Conservation (phyloP, 1,140 invertebrate genomes). For the Calliopsis andreniformis region DNA sequence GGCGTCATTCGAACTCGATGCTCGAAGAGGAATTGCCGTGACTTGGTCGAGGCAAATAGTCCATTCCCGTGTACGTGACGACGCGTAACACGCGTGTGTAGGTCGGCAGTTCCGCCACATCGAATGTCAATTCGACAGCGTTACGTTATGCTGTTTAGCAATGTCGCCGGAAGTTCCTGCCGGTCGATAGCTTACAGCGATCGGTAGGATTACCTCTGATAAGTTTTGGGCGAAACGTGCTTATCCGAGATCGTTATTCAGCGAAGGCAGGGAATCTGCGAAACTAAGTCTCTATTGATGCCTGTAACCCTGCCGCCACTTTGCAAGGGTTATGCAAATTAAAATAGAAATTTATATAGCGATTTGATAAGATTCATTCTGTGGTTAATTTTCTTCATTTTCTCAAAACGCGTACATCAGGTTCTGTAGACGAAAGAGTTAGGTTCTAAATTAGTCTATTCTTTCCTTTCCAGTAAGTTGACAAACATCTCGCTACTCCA, state of each 20-base stretch:
- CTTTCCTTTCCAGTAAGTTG: too few species aligned
- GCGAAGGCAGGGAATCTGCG: background rate
- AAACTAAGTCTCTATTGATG: too few species aligned
- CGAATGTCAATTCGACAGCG: conserved; percentile 16
- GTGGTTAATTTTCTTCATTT: too few species aligned
- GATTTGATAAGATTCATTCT: too few species aligned
- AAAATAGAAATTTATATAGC: too few species aligned
- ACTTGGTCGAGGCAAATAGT: background rate
- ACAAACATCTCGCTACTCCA: background rate
- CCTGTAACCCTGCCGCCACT: too few species aligned
- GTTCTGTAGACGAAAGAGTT: too few species aligned
- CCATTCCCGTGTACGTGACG: background rate
- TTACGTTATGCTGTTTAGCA: background rate
- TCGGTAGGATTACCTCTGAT: background rate
- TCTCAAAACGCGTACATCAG: too few species aligned
- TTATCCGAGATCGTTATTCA: conserved; percentile 20
- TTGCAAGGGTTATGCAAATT: too few species aligned
- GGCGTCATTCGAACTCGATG: conserved; percentile 1
- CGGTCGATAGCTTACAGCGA: conserved; percentile 6
- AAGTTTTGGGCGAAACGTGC: background rate
- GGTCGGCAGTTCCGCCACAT: background rate
- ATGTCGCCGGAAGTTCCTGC: background rate
- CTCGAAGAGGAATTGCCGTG: background rate
- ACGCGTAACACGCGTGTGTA: background rate
- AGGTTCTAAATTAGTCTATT: too few species aligned